These are phyloP conservation scores for Akabosia matsudoensis DNA, from an alignment of 1,140 invertebrate species.

Conservation along the genomic window DNA sequence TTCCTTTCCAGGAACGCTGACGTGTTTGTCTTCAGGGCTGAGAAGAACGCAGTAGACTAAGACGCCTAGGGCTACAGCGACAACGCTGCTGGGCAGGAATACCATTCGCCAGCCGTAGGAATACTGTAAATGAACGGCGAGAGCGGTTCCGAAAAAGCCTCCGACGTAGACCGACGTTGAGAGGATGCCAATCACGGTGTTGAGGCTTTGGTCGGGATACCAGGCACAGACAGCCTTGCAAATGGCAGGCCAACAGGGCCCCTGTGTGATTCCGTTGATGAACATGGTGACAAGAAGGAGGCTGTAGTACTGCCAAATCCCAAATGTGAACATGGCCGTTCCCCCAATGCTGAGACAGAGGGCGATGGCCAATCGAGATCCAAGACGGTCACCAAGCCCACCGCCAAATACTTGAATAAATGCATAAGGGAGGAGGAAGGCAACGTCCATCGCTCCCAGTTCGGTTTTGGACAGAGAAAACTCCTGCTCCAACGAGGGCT, in stretches of 20 bases:
- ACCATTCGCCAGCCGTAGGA: constrained; percentile 55
- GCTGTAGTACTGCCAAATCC: constrained; percentile 51
- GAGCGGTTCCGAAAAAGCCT: constrained; percentile 55
- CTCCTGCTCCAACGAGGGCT: constrained; percentile 43
- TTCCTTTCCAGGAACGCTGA: constrained; percentile 52
- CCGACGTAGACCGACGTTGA: constrained; percentile 57
- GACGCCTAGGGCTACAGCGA: constrained; percentile 52
- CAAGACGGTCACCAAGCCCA: constrained; percentile 54
- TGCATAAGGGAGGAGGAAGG: constrained; percentile 57
- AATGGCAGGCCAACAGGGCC: constrained; percentile 56
- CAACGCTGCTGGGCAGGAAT: constrained; percentile 52
- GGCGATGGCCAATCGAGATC: constrained; percentile 54
- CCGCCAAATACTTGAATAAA: constrained; percentile 55
- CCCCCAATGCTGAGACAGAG: constrained; percentile 53
- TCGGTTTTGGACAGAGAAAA: constrained; percentile 41
- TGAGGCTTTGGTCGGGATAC: constrained; percentile 54
- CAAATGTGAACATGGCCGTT: constrained; percentile 55
- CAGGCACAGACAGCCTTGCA: constrained; percentile 55
- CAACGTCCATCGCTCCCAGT: constrained; percentile 52
- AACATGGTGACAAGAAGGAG: constrained; percentile 53
- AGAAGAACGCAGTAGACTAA: constrained; percentile 51
- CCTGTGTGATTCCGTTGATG: constrained; percentile 56
- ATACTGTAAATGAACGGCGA: constrained; percentile 55
- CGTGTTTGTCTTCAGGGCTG: constrained; percentile 51
- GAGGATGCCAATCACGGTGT: constrained; percentile 56